Conservation (phyloP, 2,113 vertebrate genomes). For the Pterocles burchelli region DNA sequence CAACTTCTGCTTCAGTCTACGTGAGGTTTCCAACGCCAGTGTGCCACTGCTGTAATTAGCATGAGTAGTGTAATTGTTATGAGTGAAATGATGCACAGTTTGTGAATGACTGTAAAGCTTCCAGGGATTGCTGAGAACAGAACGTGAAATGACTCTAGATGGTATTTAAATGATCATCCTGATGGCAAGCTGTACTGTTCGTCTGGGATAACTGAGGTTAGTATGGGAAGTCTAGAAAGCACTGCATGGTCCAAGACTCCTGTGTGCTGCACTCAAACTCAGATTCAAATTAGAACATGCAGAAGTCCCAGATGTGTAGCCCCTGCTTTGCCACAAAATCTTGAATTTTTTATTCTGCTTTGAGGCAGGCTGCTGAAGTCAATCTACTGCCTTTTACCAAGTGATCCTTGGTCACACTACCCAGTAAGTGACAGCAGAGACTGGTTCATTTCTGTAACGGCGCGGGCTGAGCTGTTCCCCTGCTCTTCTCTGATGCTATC, state of each 20-base stretch:
- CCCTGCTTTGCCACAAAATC: not conserved
- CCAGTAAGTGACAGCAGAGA: not conserved
- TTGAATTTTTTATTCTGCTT: not conserved
- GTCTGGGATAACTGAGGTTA: not conserved
- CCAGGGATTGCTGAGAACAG: not conserved
- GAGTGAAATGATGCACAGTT: not conserved
- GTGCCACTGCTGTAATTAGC: not conserved
- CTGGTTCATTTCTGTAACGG: not conserved
- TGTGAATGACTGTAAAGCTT: not conserved
- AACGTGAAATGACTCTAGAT: not conserved
- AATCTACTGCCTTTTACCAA: not conserved
- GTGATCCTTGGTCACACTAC: not conserved
- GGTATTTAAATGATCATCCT: not conserved
- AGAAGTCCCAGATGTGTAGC: not conserved
- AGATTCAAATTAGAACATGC: not conserved
- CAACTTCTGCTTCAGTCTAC: not conserved
- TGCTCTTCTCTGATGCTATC: not conserved
- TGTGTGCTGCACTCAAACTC: fast-evolving
- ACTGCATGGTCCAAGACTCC: not conserved
- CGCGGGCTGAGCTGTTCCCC: not conserved
- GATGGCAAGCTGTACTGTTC: not conserved
- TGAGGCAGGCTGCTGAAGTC: not conserved
- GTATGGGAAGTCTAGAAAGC: not conserved
- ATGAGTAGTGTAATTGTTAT: not conserved
- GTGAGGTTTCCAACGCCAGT: not conserved